Base-by-base conservation (phyloP, 1,140 invertebrate species). In the Trachymyrmex septentrionalis region DNA sequence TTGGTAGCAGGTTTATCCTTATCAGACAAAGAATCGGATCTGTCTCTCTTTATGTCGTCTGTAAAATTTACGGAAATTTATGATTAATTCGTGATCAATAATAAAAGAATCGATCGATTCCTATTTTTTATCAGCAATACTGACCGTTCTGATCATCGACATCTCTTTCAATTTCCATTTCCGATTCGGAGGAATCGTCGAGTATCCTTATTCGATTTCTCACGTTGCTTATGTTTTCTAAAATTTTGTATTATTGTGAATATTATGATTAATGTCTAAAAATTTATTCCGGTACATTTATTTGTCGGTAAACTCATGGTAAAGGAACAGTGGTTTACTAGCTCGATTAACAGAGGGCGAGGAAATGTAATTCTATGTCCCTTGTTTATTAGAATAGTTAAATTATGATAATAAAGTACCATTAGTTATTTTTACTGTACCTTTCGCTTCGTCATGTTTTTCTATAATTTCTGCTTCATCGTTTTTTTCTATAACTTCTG, bases 11-110 rank as follows among this genome's bases (percentile, higher is more conserved):
- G 92, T 16, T 89, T 81, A 53, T 94, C 92, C 4, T 63, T 85
- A 24, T 93, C 93, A 3, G 92, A 93, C 64, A 87, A 93, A 71
- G 88, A 88, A 21, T 93, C 87, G 3, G 90, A 91, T 64, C 88
- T 87, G 75, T 67, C 77, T 88, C 91, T 85, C 63, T 94, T 93
- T 1, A 21, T 44, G 19, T 94, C 91, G 3, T 84, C 93, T 93
- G 14, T 24, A 66, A 92, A 87, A 66, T 34, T 59, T 48, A 34
- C 21, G 27, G 2, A 50, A 81, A 61, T 61, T 30, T 71, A 57
- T 2, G 0, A 34, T 48, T 53, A 71, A 57, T 27, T 21, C n/a
- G 12, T n/a, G 10, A 19, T 6, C 7, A n/a, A 3, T 2, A 27
- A 16, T 50, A 64, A 19, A 10, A 53, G 10, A 0, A 6, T 75